Evolutionary conservation across 2,797 vertebrate genomes (phyloP).

Genomic region (Pterois miles): DNA sequence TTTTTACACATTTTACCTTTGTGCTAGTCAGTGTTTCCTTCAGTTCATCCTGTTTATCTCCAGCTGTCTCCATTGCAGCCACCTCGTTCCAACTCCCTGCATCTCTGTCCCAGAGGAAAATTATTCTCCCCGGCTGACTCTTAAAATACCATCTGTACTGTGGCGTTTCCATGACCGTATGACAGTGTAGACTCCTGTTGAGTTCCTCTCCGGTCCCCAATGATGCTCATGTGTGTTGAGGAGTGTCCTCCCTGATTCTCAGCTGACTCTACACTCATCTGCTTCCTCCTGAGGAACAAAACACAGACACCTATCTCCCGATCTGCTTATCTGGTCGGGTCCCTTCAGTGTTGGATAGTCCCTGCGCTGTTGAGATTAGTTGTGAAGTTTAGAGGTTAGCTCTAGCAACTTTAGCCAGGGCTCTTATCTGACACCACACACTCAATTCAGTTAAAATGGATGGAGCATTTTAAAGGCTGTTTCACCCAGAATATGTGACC

Average conservation of each 20-base stretch:
- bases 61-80: slow-evolving; percentile 26
- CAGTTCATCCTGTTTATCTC: slow-evolving; percentile 51
- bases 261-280: slow-evolving; percentile 34
- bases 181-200: slow-evolving; percentile 63
- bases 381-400: background rate
- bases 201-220: slow-evolving; percentile 57
- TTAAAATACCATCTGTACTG: slow-evolving; percentile 77
- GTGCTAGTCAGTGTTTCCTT: slow-evolving; percentile 18
- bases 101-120: slow-evolving; percentile 60
- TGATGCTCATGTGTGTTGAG: slow-evolving; percentile 45
- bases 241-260: slow-evolving; percentile 58
- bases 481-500: background rate
- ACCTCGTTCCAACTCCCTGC: slow-evolving; percentile 38
- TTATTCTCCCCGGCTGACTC: slow-evolving; percentile 60
- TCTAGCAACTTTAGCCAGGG: background rate
- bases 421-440: background rate
- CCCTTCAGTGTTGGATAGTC: slow-evolving; percentile 32
- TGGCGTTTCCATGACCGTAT: slow-evolving; percentile 79
- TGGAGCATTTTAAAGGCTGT: background rate
- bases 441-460: background rate
- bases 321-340: slow-evolving; percentile 2
- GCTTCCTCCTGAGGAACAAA: slow-evolving; percentile 34
- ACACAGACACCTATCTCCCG: slow-evolving; percentile 15
- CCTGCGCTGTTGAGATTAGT: slow-evolving; percentile 1
- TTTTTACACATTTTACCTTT: background rate